phyloP scores from a whole-genome alignment of 2,888 invertebrate species.

The Masnerella sp. region DNA sequence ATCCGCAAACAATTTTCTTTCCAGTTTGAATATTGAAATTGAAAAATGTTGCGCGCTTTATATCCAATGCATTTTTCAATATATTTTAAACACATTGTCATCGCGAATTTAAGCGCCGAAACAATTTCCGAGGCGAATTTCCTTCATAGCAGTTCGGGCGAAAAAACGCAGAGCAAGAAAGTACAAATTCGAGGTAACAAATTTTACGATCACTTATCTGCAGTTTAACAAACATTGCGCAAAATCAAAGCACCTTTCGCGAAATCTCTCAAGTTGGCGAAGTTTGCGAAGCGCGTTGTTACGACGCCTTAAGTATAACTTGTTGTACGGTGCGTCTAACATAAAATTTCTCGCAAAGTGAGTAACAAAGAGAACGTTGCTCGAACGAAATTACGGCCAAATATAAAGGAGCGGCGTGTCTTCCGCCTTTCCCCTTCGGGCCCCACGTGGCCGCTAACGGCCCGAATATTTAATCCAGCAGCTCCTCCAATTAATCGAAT shows the following conservation, averaged over 20 bases:
- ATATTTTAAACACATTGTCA: no score
- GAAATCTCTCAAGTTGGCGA: conserved; percentile 28
- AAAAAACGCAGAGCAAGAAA: background rate
- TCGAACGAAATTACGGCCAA: conserved; percentile 33
- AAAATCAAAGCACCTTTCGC: conserved; percentile 32
- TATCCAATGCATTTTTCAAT: no score
- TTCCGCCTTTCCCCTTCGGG: conserved; percentile 41
- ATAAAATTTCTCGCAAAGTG: conserved; percentile 40
- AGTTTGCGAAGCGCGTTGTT: conserved; percentile 42
- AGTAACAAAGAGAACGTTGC: conserved; percentile 40
- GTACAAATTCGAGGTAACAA: background rate
- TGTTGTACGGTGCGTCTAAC: conserved; percentile 33
- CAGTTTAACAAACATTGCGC: conserved; percentile 29
- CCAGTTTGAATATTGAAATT: no score
- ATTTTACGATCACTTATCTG: conserved; percentile 32
- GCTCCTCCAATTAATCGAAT: conserved; percentile 38
- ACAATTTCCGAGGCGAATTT: background rate
- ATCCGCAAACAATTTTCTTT: no score
- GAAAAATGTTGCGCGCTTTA: no score
- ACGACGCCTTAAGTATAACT: conserved; percentile 45
- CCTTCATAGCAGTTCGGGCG: no score
- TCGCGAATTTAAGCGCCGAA: no score
- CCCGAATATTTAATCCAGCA: conserved; percentile 26
- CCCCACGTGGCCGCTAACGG: conserved; percentile 56
- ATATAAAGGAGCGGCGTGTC: conserved; percentile 38